Evolutionary conservation across 2,888 invertebrate genomes (phyloP), one percentile per base, ranked within the genome.

Genomic region (Agriopis marginaria): DNA sequence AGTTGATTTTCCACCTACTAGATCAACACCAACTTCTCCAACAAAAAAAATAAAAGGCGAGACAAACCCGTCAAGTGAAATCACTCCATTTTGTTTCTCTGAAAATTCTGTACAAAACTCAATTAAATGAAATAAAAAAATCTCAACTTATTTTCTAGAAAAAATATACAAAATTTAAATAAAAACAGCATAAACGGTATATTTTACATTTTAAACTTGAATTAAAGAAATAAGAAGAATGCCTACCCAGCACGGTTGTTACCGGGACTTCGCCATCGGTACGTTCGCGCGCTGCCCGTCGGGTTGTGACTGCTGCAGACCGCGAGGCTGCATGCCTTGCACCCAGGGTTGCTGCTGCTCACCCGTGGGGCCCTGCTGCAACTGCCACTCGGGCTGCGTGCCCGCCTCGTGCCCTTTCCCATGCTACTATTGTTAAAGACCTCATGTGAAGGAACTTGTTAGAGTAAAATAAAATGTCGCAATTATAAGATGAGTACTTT

Each of bases 251-350:
- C 73, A 81, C 69, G 91, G 91, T 3, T 90, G 90, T 68, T 91
- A 92, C 68, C 84, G 91, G 0, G 81, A 86, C 72, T 91, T 90
- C 78, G 86, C 82, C 70, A 82, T 86, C 44, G 91, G 91, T 0
- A 86, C 86, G 0, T 90, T 88, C 74, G 87, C 89, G 0, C 80
- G 89, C 4, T 91, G 91, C 67, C 87, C 89, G 0, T 86, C 88
- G 0, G 88, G 89, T 17, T 88, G 88, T 64, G 89, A 87, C 75
- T 60, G 6, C 80, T 83, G 61, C n/a, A 74, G 71, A 74, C 65
- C 80, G 7, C 64, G 82, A 49, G 82, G 84, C 72, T 81, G 83
- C 55, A 55, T 62, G 58, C 79, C 83, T 0, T 85, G 85, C 63
- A 80, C 82, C 8, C 83, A 82, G 32, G 82, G 84, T 0, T 81